Base-by-base conservation (phyloP, 2,113 vertebrate genomes). In the Cnemophilus loriae region DNA sequence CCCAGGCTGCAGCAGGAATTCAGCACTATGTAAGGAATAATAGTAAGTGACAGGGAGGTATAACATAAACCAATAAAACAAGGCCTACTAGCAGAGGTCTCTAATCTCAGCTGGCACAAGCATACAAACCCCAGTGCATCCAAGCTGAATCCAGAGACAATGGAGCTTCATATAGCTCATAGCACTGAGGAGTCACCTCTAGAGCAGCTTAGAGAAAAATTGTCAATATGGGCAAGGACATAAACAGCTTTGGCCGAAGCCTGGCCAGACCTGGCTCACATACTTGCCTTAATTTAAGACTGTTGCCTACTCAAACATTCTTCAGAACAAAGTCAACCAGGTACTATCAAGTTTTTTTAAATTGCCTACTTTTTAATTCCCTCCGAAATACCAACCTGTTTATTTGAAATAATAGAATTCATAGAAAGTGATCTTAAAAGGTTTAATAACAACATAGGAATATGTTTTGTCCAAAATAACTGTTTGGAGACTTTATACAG, bases 371-470 rank as follows among this genome's bases (percentile, higher is more conserved):
- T 84, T 71, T 82, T 73, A 79, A 57, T 24, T 41, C n/a, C 19
- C 5, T 74, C 52, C n/a, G 19, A 63, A 91, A 77, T 42, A 69
- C 10, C 28, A 85, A 28, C 33, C 33, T 77, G 20, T 59, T 85
- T 68, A 44, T 75, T 81, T 90, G 21, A 92, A 75, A 71, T 44
- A 85, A 73, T 7, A 27, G 42, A 74, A 88, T 92, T 95, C 83
- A 92, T 94, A 89, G 90, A 94, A 95, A 93, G 93, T 73, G n/a
- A 61, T 87, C 59, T 68, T 60, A 42, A 90, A 89, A 93, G n/a
- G 32, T 92, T 93, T 90, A 87, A 87, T 86, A 79, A 49, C 50
- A 82, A 65, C 41, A 50, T 20, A 75, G 64, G 78, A 90, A 71
- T 55, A 71, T 20, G 7, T 56, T 95, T 77, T 76, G 26, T 95